Base-by-base conservation (phyloP, 2,797 vertebrate species). In the Erethizon dorsatum region DNA sequence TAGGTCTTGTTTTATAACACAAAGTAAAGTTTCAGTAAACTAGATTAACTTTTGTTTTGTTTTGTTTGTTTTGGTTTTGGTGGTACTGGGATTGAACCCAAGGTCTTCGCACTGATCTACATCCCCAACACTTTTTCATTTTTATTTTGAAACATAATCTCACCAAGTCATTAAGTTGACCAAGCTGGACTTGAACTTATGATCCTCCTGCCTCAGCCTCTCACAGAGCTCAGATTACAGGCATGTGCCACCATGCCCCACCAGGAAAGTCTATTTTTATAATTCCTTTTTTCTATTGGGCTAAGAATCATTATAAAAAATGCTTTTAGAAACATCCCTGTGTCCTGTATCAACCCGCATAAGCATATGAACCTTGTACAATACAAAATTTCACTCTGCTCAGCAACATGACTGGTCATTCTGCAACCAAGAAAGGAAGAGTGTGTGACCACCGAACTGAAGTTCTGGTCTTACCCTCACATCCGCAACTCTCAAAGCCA, bases 181-280 rank as follows among this genome's bases (percentile, higher is more conserved):
- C 5, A 26, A 12, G 11, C 5, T 45, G 22, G 11, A 45, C 41
- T 73, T 73, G 71, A 73, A 73, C 11, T 73, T 26, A 41, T 45
- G 71, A 45, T 73, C 22, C 69, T 41, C 22, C 22, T 45, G 11
- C 41, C 22, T 73, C 71, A 73, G 71, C 37, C 41, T 45, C 69
- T 73, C 71, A 45, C 22, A 73, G 37, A 14, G 22, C 41, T 73
- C 41, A 73, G 41, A 26, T 45, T 45, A 45, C 5, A 73, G 71
- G 41, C 41, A 73, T 13, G 37, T 4, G 14, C 5, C 41, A 73
- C 69, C 4, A 73, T 24, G 15, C 11, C 10, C 69, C 20, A 73
- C 71, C 22, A 94, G 33, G n/a, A 95, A 85, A 69, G 41, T 65
- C 33, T 93, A 73, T 71, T 88, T 93, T 97, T 77, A 79, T 28